Evolutionary conservation across 1,140 invertebrate genomes (phyloP).

Genomic region (Aphelinus atriplicis): DNA sequence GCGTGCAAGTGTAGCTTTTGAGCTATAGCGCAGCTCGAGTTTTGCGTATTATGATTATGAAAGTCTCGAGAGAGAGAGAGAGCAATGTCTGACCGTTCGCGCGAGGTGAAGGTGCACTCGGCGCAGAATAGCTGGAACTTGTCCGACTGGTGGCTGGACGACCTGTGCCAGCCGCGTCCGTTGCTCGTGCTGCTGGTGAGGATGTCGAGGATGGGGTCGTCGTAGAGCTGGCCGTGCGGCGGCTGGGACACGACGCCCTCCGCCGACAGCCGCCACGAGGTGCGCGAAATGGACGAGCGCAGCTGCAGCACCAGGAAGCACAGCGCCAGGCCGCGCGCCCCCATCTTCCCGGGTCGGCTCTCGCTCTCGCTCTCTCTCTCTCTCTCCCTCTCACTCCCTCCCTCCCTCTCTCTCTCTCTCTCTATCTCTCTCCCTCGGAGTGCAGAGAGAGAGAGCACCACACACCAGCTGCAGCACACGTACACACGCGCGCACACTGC

Average conservation of each 20-base stretch:
- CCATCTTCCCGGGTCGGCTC: constrained; percentile 42
- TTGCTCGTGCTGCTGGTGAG: constrained; percentile 53
- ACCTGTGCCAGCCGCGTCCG: constrained; percentile 60
- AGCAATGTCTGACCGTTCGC: too few relatives aligned
- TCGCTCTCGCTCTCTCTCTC: too few relatives aligned
- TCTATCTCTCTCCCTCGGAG: too few relatives aligned
- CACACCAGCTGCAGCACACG: too few relatives aligned
- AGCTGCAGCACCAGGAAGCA: constrained; percentile 60
- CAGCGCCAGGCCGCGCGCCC: constrained; percentile 49
- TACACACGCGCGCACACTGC: too few relatives aligned
- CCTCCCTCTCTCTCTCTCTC: too few relatives aligned
- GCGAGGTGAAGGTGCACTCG: constrained; percentile 47
- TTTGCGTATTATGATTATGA: too few relatives aligned
- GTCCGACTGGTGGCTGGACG: constrained; percentile 53
- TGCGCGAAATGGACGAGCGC: constrained; percentile 59
- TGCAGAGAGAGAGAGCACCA: too few relatives aligned
- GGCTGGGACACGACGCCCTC: constrained; percentile 57
- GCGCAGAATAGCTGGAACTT: constrained; percentile 58
- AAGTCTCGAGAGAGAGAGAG: too few relatives aligned
- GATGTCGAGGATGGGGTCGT: constrained; percentile 59
- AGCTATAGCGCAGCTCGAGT: too few relatives aligned
- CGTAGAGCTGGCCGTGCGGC: constrained; percentile 47
- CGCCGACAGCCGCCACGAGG: constrained; percentile 60
- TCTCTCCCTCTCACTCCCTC: too few relatives aligned
- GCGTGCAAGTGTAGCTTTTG: too few relatives aligned